phyloP scores from a whole-genome alignment of 2,888 invertebrate genomes.

The Lysandra bellargus region DNA sequence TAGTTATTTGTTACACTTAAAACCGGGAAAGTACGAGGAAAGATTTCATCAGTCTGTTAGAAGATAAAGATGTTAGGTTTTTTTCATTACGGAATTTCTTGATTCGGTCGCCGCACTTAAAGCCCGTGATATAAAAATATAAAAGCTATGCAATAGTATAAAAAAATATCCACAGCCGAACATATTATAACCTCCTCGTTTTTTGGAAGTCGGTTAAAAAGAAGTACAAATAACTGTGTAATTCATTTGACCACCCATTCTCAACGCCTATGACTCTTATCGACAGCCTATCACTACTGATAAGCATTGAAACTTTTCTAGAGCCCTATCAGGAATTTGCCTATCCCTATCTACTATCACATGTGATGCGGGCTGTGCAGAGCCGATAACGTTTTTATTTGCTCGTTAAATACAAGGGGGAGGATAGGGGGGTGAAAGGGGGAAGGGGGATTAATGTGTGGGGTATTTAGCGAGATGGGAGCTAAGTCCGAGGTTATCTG shows the following conservation, averaged over 20 bases:
- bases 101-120: no score
- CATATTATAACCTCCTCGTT: no score
- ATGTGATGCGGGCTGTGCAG: slow-evolving; percentile 30
- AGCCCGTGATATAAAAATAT: no score
- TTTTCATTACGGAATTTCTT: no score
- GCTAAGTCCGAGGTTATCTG: slow-evolving; percentile 10
- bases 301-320: background rate
- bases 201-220: no score
- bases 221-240: no score
- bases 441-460: background rate
- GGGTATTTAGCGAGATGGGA: slow-evolving; percentile 15
- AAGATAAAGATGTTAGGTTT: no score
- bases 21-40: no score
- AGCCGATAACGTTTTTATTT: slow-evolving; percentile 60
- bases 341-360: slow-evolving; percentile 11
- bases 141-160: no score
- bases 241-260: background rate
- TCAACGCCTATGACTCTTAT: background rate
- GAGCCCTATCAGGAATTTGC: background rate
- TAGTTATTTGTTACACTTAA: no score
- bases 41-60: no score
- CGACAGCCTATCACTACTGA: background rate
- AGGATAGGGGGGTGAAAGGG: background rate
- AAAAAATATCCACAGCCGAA: no score
- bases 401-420: slow-evolving; percentile 47